These are phyloP conservation scores for Drosophila yakuba DNA, from an alignment of 1,140 invertebrate genomes.

Conservation along the genomic window DNA sequence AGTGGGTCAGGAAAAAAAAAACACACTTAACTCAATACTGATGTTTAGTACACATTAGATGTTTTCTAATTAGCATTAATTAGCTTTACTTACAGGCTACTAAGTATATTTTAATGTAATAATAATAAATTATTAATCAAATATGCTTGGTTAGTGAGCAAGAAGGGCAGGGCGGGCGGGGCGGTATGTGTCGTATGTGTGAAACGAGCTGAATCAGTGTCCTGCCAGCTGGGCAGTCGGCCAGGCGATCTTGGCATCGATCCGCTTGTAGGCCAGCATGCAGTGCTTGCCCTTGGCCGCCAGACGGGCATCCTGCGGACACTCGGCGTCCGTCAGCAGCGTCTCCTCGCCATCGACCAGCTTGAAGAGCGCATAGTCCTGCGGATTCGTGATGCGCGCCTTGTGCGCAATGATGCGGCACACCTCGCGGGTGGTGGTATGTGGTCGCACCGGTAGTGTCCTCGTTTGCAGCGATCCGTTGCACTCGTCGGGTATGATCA, in stretches of 20 bases:
- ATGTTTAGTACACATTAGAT: constrained; percentile 82
- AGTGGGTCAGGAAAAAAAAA: constrained; percentile 42
- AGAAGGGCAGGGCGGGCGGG: constrained; percentile 39
- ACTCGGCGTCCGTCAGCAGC: constrained; percentile 93
- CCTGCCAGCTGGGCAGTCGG: constrained; percentile 86
- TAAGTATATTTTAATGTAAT: constrained; percentile 83
- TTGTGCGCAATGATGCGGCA: constrained; percentile 97
- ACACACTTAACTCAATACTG: constrained; percentile 78
- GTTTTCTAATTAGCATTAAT: constrained; percentile 70
- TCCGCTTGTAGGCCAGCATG: constrained; percentile 96
- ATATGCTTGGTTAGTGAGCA: constrained; percentile 81
- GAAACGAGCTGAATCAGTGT: constrained; percentile 28
- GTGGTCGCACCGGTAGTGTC: constrained; percentile 95
- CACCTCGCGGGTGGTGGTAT: constrained; percentile 95
- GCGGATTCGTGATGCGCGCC: constrained; percentile 96
- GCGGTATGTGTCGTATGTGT: neutral
- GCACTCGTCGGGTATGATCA: constrained; percentile 96
- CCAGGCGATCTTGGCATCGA: constrained; percentile 98
- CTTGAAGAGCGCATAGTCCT: constrained; percentile 97
- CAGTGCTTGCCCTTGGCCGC: constrained; percentile 91
- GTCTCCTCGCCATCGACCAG: constrained; percentile 96
- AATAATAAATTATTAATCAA: constrained; percentile 83
- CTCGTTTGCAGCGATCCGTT: constrained; percentile 95
- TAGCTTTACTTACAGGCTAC: constrained; percentile 78
- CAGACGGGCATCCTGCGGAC: constrained; percentile 93